Evolutionary conservation across 2,797 vertebrate species (phyloP).

Genomic region (Eidolon dupreanum): DNA sequence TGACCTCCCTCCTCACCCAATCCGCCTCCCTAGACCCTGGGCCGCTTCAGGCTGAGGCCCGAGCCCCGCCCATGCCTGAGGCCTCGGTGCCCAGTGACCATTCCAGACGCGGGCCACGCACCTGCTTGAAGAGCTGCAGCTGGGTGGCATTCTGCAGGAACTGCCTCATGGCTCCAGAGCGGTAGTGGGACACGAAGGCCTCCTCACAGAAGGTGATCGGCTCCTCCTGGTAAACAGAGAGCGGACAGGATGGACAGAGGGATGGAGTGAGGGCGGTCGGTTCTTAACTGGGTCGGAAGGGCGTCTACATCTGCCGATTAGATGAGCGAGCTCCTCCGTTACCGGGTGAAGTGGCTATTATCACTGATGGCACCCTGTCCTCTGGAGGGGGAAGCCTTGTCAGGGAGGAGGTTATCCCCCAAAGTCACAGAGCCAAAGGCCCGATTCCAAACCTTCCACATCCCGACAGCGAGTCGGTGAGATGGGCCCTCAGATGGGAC

Average conservation of each 20-base stretch:
- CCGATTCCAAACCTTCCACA: neutral
- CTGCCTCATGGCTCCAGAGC: constrained; percentile 95
- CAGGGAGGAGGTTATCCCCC: neutral
- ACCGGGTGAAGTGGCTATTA: neutral
- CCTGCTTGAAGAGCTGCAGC: constrained; percentile 99
- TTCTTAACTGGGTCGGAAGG: neutral
- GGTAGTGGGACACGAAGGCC: constrained; percentile 92
- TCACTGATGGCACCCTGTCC: neutral
- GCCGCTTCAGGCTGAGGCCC: neutral
- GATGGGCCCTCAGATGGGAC: neutral
- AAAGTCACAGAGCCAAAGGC: neutral
- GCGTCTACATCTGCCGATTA: neutral
- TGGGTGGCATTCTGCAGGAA: constrained; percentile 98
- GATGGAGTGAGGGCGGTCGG: neutral
- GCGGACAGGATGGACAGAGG: constrained; percentile 45
- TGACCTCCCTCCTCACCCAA: neutral
- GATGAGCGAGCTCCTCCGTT: neutral
- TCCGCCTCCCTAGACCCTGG: neutral
- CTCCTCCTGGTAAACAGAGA: constrained; percentile 88
- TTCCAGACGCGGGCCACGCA: constrained; percentile 62
- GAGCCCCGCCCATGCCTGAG: neutral
- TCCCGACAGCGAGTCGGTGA: neutral
- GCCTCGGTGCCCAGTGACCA: neutral
- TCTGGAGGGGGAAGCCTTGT: neutral
- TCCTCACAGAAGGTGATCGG: constrained; percentile 97